Evolutionary conservation across 2,797 vertebrate species (phyloP).

Genomic region (Lepidocolaptes lacrymiger): DNA sequence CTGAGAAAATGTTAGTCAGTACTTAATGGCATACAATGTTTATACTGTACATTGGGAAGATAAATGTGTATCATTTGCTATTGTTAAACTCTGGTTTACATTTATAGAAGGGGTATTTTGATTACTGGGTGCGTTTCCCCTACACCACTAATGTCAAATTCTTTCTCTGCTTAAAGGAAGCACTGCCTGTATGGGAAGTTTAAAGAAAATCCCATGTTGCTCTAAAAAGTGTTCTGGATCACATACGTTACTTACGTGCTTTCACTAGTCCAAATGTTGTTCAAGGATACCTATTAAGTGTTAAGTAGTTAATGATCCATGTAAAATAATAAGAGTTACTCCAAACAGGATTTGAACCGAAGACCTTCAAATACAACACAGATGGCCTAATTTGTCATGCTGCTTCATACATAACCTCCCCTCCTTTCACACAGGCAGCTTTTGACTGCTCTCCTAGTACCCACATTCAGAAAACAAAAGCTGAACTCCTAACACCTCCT

Average conservation of each 20-base stretch:
- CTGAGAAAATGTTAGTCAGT: background rate
- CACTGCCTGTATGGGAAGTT: background rate
- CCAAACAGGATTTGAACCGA: constrained; percentile 26
- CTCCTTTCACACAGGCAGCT: background rate
- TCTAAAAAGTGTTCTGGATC: background rate
- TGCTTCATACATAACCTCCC: background rate
- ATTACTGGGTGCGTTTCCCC: background rate
- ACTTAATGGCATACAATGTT: background rate
- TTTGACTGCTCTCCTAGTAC: background rate
- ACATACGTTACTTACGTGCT: background rate
- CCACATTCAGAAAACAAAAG: background rate
- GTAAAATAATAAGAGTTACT: constrained; percentile 10
- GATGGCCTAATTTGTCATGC: constrained; percentile 15
- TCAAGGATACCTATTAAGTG: constrained; percentile 20
- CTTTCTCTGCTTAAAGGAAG: background rate
- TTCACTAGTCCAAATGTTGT: background rate
- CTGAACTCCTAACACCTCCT: background rate
- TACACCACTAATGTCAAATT: background rate
- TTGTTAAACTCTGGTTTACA: constrained; percentile 37
- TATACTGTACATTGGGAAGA: background rate
- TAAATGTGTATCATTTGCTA: constrained; percentile 20
- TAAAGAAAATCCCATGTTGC: background rate
- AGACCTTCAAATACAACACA: constrained; percentile 45
- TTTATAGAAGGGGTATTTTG: background rate
- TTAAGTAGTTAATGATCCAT: constrained; percentile 50